Base-by-base conservation (phyloP, 1,140 invertebrate species). In the Apolygus lucorum region DNA sequence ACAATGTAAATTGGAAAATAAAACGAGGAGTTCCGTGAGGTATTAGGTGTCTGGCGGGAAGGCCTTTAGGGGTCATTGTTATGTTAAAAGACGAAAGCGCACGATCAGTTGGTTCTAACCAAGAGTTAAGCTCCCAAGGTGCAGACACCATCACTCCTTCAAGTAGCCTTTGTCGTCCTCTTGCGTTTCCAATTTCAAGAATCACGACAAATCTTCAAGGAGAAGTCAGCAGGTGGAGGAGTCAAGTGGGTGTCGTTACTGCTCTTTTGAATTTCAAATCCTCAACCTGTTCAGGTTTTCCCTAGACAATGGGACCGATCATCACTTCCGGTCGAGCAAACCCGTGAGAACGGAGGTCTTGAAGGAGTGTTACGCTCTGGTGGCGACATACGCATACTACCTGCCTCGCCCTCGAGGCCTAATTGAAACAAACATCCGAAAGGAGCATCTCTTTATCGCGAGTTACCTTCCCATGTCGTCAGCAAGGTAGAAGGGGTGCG, bases 1-100 rank as follows among this genome's bases (percentile, higher is more conserved):
- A 49, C 34, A 49, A 49, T 49, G 34, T 49, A 49, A 49, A 49
- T 49, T 49, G 34, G 34, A 49, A 49, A 49, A 49, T 49, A 49
- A 49, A 49, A 49, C 34, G 34, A 49, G 34, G 34, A 49, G 34
- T 49, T 49, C 34, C 34, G 34, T 49, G 34, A 49, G 34, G 34
- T 49, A 49, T 49, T 49, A 49, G 34, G 34, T 49, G 34, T 49
- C 34, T 49, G 34, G 8, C 17, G 34, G 34, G 17, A 49, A 49
- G 34, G 34, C 34, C 34, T 49, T 49, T 49, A 49, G 34, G 34
- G 34, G 34, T 49, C 34, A 49, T 49, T 49, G 34, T 49, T 49
- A 49, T 49, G 34, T 49, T 49, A 49, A 49, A 49, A 49, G 34
- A 49, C 34, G 34, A 49, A 49, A 49, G 34, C 34, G 34, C 34